Base-by-base conservation (phyloP, 1,140 invertebrate species). In the Brachionus koreanus region DNA sequence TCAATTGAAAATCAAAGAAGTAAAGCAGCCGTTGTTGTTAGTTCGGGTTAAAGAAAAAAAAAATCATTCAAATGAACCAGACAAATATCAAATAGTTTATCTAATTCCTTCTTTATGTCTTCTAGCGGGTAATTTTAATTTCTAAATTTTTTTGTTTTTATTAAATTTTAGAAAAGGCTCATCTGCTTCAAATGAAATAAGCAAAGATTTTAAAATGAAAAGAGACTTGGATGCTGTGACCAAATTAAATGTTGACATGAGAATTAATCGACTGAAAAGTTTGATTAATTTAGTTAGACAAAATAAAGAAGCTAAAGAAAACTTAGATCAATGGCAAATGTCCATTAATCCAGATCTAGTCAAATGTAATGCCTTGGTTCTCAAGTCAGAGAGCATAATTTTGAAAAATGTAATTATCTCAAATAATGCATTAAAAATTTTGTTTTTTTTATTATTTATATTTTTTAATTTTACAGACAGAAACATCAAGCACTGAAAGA, bases 251-350 rank as follows among this genome's bases (percentile, higher is more conserved):
- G 37, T 57, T 1, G 33, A 37, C 23, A 39, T 42, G n/a, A 33
- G 79, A 16, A 12, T 67, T 67, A 16, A 49, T 10, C 57, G 33
- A 37, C 35, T 82, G 12, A 82, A 67, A 25, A 16, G n/a, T 19
- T 43, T 79, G 5, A 57, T 79, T 29, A 35, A 79, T 42, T 29
- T 61, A 16, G 35, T 79, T 9, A 37, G 2, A 37, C 29, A 35
- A 4, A 23, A 79, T 13, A 29, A 57, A 23, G 89, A 91, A 16
- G 93, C 94, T 0, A 89, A 84, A 35, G 86, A 91, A 72, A 89
- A 95, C 65, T 89, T 98, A 13, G 85, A 87, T 0, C 91, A 91
- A 37, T 98, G 96, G 96, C 35, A 79, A 35, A 79, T 79, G 49
- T 12, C 19, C 5, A 12, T 79, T 10, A 61, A 29, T 61, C n/a